Evolutionary conservation across 2,797 vertebrate genomes (phyloP), one percentile per base, ranked within the genome.

Genomic region (Intellagama lesueurii): DNA sequence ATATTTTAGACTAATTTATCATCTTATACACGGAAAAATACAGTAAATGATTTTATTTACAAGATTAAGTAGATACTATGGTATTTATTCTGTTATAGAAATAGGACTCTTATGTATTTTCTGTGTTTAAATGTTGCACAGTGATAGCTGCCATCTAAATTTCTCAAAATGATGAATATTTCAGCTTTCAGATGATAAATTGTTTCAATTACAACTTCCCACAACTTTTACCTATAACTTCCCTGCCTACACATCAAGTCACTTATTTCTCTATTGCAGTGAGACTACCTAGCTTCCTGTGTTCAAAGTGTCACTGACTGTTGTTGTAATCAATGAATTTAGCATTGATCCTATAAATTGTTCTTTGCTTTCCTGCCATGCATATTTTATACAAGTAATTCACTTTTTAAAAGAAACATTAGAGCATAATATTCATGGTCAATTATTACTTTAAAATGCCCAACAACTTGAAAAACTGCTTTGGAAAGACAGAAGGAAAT

Each of bases 21-120:
- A 40, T 40, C 40, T 40, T 3, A 40, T 40, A 40, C 40, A 40
- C 40, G 3, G 40, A 40, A 40, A 40, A 40, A 40, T 40, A 40
- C 1, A 40, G 40, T 40, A 82, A 1, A 1, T 0, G 1, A 69
- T 64, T 81, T 17, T 22, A 49, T 90, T 82, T 82, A 77, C 17
- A 44, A 16, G 26, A 83, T 0, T 0, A 60, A 72, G 0, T 80
- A 1, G 14, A 26, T 0, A 35, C 0, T 64, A 0, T 40, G 72
- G 6, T 2, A 75, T 56, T 86, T 80, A 69, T 78, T 81, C 11
- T 83, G 0, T 90, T 91, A 88, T 82, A 56, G 52, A 88, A 92
- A n/a, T 44, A 60, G 35, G 60, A 75, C 22, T 68, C 5, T 79
- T 85, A 66, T 68, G 56, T 60, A 56, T 49, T 66, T 56, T 77